Evolutionary conservation across 2,797 vertebrate genomes (phyloP), one percentile per base, ranked within the genome.

Genomic region (Tragelaphus oryx): DNA sequence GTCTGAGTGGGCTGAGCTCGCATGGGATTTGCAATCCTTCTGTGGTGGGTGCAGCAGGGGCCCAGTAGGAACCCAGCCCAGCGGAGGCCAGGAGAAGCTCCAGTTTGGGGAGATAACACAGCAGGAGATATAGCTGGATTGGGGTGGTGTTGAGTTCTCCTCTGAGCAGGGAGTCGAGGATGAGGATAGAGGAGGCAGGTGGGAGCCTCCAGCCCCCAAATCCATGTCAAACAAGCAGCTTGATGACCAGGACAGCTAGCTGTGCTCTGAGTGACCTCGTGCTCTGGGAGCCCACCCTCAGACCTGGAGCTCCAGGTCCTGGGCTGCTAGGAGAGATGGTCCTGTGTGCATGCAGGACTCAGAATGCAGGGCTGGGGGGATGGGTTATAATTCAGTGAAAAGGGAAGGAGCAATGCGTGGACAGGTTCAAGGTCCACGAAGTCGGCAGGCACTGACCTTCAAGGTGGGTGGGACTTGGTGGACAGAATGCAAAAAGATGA

Each of bases 101-200:
- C 12, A 26, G 6, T 11, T 59, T 80, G 74, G n/a, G 44, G 46
- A 71, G 10, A 33, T n/a, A 55, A 59, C 3, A 65, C 6, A 22
- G 33, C 3, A 9, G 10, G 12, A 46, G 54, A 60, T 18, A 30
- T 13, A 12, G 8, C 9, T 62, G 18, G 18, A 13, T 7, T 59
- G 8, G 0, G 6, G 4, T 4, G 9, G 1, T 3, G 22, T 10
- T 28, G 52, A 1, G 18, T n/a, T 44, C 26, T 46, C 74, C 24
- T 28, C 9, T 86, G n/a, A 75, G 4, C 4, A 91, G 9, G 20
- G 26, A 28, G 30, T 37, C 2, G 0, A 26, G 30, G 80, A 33
- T n/a, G 20, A 18, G 30, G 3, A 0, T 28, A 8, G 17, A 68
- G 17, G 4, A 30, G 20, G 28, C 10, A 92, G 3, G 1, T 10